Evolutionary conservation across 2,888 invertebrate species (phyloP), one percentile per base, ranked within the genome.

Genomic region (Athalia cordata): DNA sequence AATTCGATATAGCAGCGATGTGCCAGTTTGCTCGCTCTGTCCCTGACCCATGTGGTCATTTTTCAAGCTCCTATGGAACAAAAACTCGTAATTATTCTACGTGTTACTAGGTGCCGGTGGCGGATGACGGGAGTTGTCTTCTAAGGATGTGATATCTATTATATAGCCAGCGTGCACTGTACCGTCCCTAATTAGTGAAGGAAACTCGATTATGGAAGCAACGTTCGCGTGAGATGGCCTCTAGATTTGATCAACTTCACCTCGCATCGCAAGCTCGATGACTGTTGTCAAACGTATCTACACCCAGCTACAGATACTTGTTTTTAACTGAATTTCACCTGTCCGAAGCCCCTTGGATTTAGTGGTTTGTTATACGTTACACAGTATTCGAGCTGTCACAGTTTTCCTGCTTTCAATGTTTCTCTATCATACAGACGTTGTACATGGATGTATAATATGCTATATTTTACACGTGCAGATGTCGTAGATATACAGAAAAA

Each of bases 1-100:
- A 86, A 88, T 88, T 85, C 85, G 85, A 81, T 85, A 85, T 86
- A 85, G 85, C 86, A 83, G 29, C 29, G 29, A 84, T 81, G 80
- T 79, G 82, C 83, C 80, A 82, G 84, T 84, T 84, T 83, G 84
- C 82, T 43, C 45, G 55, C 70, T 55, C 50, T 50, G 8, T 68
- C 62, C 62, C 62, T n/a, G 8, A 13, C 5, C 62, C 52, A 57
- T 15, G 72, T 52, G 72, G 72, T 72, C 57, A 72, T 72, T 59
- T 72, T 57, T 59, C 72, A 47, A 72, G 57, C 57, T 47, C 9
- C 43, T 45, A 1, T 59, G 52, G 72, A 72, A 72, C 59, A 57
- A 59, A 59, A 72, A 72, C 72, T 72, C 47, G 72, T 72, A 72
- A 72, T 72, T 59, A 72, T 72, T 59, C 47, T 29, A 29, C 72